Evolutionary conservation across 2,113 vertebrate genomes (phyloP).

Genomic region (Ammodytes marinus): DNA sequence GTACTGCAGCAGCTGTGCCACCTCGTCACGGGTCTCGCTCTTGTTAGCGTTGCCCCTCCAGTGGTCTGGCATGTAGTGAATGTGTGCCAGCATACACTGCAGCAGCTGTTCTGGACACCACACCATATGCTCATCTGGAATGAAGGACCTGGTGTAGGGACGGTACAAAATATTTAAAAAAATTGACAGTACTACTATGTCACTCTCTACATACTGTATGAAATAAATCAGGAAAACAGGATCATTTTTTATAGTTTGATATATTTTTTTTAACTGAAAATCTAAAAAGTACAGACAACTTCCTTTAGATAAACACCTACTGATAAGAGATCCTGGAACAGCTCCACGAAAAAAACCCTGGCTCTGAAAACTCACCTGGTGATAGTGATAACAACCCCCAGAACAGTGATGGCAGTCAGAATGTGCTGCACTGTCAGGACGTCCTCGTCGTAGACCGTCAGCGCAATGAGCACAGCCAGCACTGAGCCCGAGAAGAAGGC

Average conservation of each 20-base stretch:
- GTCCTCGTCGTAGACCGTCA: conserved; percentile 98
- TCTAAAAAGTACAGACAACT: background rate
- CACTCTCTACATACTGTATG: background rate
- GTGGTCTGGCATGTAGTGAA: conserved; percentile 99
- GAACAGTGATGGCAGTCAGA: conserved; percentile 95
- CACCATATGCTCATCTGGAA: conserved; percentile 98
- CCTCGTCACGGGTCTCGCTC: conserved; percentile 96
- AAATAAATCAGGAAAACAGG: conserved; percentile 1
- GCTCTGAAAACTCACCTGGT: conserved; percentile 88
- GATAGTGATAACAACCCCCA: conserved; percentile 94
- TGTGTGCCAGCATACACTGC: conserved; percentile 95
- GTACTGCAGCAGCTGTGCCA: conserved; percentile 99
- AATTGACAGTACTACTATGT: background rate
- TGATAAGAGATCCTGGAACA: background rate
- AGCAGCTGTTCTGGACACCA: conserved; percentile 99
- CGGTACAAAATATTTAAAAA: conserved; percentile 31
- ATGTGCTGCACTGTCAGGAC: conserved; percentile 97
- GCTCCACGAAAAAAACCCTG: background rate
- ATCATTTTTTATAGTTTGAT: background rate
- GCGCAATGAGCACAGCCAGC: conserved; percentile 95
- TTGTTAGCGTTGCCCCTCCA: conserved; percentile 98
- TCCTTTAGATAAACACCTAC: background rate
- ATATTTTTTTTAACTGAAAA: background rate
- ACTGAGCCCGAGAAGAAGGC: conserved; percentile 98
- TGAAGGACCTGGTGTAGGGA: conserved; percentile 90